Percentiles rank a stretch among this genome's conserved stretches.
Conservation (phyloP, 2,113 vertebrate genomes). For the Turnix velox region DNA sequence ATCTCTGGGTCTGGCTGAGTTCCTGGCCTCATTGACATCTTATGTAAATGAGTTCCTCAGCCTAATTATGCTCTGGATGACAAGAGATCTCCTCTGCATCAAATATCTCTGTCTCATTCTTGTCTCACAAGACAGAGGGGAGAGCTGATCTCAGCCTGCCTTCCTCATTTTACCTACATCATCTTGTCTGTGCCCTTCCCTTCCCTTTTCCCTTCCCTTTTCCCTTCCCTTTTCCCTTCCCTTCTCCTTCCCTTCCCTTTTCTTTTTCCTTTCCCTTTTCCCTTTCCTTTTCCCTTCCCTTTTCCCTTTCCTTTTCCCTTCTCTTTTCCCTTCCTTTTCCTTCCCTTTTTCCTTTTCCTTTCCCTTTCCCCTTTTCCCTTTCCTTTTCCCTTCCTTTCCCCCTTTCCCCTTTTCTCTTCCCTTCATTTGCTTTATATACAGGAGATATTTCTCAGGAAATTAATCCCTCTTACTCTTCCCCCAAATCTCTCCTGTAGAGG, state of each 20-base stretch:
- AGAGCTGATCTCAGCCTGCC: background rate
- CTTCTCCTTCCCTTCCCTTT: background rate
- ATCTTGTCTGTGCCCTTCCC: background rate
- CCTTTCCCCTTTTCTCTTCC: background rate
- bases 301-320: background rate
- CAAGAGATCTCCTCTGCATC: conserved; percentile 27
- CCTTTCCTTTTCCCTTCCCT: background rate
- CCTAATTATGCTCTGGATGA: conserved; percentile 25
- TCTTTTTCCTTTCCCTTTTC: background rate
- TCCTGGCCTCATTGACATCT: conserved; percentile 42
- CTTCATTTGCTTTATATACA: background rate
- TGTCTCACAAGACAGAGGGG: background rate
- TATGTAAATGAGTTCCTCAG: conserved; percentile 23
- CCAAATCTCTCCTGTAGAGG: background rate
- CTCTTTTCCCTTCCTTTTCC: background rate
- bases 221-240: background rate
- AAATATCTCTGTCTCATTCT: background rate
- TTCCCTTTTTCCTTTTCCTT: background rate
- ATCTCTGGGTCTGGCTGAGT: background rate
- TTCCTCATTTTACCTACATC: background rate
- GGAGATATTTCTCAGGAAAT: background rate
- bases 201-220: background rate
- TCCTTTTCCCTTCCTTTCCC: background rate
- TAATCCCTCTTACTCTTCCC: background rate
- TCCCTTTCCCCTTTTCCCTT: background rate